phyloP scores from a whole-genome alignment of 2,113 vertebrate genomes.

The Brachionichthys hirsutus region DNA sequence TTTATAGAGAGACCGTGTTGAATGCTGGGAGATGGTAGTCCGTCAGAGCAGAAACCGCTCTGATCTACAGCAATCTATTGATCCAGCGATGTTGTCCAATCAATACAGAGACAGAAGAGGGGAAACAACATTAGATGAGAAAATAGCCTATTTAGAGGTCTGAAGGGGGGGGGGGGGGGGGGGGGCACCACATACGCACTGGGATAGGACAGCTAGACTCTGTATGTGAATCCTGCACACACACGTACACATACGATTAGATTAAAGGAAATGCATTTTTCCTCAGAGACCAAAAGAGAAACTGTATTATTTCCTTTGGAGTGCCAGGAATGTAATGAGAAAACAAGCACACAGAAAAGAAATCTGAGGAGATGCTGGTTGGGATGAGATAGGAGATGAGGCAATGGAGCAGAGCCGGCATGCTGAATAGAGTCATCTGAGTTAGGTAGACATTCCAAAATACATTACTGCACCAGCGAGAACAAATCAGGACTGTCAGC shows the following conservation, averaged over 20 bases:
- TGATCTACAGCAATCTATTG: slow-evolving; percentile 79
- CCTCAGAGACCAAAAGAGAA: slow-evolving; percentile 43
- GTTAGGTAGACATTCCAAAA: slow-evolving; percentile 51
- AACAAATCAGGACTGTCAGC: slow-evolving; percentile 38
- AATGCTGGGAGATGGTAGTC: slow-evolving; percentile 60
- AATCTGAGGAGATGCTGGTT: slow-evolving; percentile 48
- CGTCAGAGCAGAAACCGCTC: slow-evolving; percentile 53
- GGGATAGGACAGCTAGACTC: slow-evolving; percentile 41
- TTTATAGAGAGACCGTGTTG: slow-evolving; percentile 44
- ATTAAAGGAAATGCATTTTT: slow-evolving; percentile 62
- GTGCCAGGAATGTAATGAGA: slow-evolving; percentile 69
- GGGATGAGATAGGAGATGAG: slow-evolving; percentile 68
- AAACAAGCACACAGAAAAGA: slow-evolving; percentile 51
- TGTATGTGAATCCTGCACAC: slow-evolving; percentile 39
- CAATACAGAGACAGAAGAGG: slow-evolving; percentile 67
- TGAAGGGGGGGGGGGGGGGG: slow-evolving; percentile 36
- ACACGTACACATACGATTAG: slow-evolving; percentile 29
- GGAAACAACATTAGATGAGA: slow-evolving; percentile 75
- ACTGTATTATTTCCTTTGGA: slow-evolving; percentile 63
- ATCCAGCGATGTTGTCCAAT: slow-evolving; percentile 70
- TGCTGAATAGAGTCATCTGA: slow-evolving; percentile 57
- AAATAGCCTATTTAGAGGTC: slow-evolving; percentile 73
- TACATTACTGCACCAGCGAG: slow-evolving; percentile 15
- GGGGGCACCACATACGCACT: slow-evolving; percentile 36
- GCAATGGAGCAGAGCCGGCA: slow-evolving; percentile 61